Evolutionary conservation across 2,113 vertebrate species (phyloP).

Genomic region (Bagarius yarrelli): DNA sequence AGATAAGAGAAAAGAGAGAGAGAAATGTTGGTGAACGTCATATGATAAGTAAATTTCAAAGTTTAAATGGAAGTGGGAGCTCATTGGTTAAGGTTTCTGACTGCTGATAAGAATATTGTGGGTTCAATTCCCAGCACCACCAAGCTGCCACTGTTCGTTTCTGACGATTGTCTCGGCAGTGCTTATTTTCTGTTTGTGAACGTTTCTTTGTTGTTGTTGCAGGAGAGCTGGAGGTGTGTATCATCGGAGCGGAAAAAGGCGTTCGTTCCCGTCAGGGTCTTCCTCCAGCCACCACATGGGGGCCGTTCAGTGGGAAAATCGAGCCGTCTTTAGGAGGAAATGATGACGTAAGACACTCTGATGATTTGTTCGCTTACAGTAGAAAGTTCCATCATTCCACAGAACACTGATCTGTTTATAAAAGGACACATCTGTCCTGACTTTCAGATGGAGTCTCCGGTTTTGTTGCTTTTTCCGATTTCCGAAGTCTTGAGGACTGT

Average conservation of each 20-base stretch:
- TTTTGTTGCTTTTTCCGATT: not conserved
- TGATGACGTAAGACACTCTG: conserved; percentile 73
- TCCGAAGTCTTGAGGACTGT: not conserved
- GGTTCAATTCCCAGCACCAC: too few relatives aligned
- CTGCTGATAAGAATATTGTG: not conserved
- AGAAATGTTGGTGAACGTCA: not conserved
- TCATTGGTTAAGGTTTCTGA: conserved; percentile 24
- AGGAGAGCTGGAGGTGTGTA: conserved; percentile 82
- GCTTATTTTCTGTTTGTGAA: not conserved
- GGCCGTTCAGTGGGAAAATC: conserved; percentile 83
- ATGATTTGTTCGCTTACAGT: not conserved
- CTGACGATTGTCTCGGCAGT: too few relatives aligned
- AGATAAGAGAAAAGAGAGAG: not conserved
- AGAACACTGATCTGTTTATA: too few relatives aligned
- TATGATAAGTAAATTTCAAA: too few relatives aligned
- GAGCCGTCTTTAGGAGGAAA: conserved; percentile 74
- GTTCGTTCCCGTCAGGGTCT: conserved; percentile 82
- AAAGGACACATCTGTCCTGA: too few relatives aligned
- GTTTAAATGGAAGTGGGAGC: too few relatives aligned
- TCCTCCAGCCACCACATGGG: conserved; percentile 84
- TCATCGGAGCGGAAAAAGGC: conserved; percentile 77
- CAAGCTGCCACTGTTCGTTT: too few relatives aligned
- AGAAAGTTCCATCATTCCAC: not conserved
- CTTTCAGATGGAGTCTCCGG: not conserved
- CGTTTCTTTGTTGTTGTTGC: conserved; percentile 51